Conservation (phyloP, 1,140 invertebrate species). For the Papilio helenus region DNA sequence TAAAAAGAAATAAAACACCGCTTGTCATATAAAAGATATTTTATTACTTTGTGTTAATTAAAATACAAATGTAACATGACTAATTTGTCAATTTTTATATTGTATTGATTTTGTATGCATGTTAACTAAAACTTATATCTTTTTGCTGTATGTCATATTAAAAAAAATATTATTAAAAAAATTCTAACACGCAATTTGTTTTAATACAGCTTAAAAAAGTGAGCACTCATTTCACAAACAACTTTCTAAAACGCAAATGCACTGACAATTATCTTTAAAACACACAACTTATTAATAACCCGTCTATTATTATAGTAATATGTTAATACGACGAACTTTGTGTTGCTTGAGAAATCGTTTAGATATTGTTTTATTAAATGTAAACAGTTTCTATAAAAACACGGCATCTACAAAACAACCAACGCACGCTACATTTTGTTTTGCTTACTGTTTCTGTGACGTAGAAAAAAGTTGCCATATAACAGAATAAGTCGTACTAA, state of each 20-base stretch:
- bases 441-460: not conserved
- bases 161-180: no score
- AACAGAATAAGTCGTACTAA: not conserved
- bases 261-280: not conserved
- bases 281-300: not conserved
- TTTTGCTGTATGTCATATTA: not conserved
- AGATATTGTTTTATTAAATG: not conserved
- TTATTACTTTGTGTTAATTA: not conserved
- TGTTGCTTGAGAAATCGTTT: not conserved
- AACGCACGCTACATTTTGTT: not conserved
- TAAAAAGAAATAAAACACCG: slow-evolving; percentile 24
- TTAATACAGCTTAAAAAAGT: not conserved
- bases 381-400: not conserved
- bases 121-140: not conserved
- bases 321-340: not conserved
- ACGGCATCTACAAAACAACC: not conserved
- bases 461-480: slow-evolving; percentile 3
- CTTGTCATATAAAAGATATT: not conserved
- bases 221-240: not conserved
- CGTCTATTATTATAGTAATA: not conserved
- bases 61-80: not conserved
- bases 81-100: not conserved
- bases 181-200: not conserved
- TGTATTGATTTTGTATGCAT: not conserved
- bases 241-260: slow-evolving; percentile 37